Evolutionary conservation across 2,797 vertebrate genomes (phyloP).

Genomic region (Phoeniculus purpureus): DNA sequence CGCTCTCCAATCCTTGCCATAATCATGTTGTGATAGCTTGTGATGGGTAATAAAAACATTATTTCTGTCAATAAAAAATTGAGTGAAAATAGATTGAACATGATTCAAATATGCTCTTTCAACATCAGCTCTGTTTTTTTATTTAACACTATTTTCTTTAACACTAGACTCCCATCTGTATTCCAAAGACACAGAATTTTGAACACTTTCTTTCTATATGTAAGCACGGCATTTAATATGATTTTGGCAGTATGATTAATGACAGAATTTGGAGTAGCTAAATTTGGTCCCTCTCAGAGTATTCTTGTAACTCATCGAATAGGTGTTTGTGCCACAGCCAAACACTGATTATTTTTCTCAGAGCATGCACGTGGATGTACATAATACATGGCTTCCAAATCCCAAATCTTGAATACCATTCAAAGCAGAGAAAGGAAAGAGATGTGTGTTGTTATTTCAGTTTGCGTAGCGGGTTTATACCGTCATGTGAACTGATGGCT

Average conservation of each 20-base stretch:
- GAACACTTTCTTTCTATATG: slow-evolving; percentile 49
- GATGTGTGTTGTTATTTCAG: not conserved
- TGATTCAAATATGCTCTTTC: slow-evolving; percentile 28
- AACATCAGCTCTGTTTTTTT: slow-evolving; percentile 30
- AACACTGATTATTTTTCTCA: slow-evolving; percentile 41
- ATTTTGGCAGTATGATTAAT: slow-evolving; percentile 65
- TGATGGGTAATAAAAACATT: not conserved
- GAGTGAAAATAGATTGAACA: slow-evolving; percentile 40
- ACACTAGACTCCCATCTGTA: slow-evolving; percentile 19
- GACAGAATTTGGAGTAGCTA: slow-evolving; percentile 64
- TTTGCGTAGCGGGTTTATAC: not conserved
- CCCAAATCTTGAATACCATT: not conserved
- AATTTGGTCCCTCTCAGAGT: slow-evolving; percentile 59
- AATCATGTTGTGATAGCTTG: not conserved
- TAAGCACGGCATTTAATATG: slow-evolving; percentile 55
- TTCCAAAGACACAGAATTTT: slow-evolving; percentile 3
- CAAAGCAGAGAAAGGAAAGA: not conserved
- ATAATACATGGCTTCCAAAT: slow-evolving; percentile 25
- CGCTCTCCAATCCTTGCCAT: not conserved
- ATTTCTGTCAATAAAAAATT: slow-evolving; percentile 54
- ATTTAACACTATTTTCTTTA: not conserved
- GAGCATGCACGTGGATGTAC: not conserved
- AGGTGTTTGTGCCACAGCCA: slow-evolving; percentile 59
- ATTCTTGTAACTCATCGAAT: slow-evolving; percentile 54
- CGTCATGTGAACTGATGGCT: not conserved